Percentiles rank a stretch among this genome's conserved stretches.
These are phyloP conservation scores for Triplophysa rosa DNA, from an alignment of 2,113 vertebrate genomes.

Conservation along the genomic window DNA sequence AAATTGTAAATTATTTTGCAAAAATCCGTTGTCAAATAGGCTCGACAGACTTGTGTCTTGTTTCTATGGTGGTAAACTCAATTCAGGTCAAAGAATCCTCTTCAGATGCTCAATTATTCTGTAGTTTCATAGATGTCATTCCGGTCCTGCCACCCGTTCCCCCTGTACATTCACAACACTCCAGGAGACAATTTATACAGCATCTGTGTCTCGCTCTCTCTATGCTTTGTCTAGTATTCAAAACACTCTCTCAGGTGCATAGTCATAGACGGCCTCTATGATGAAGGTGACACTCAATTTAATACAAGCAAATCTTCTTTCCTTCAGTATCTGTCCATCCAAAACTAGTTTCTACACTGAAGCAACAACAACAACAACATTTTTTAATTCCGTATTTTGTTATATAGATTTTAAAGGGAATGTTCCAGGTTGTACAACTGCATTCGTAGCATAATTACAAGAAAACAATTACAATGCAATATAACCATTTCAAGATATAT, in stretches of 20 bases:
- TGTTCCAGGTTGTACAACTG: too few relatives aligned
- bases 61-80: not conserved
- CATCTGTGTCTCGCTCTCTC: not conserved
- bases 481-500: too few relatives aligned
- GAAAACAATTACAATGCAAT: too few relatives aligned
- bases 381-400: too few relatives aligned
- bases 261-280: constrained; percentile 35
- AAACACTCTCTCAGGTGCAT: constrained; percentile 23
- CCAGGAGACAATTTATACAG: constrained; percentile 14
- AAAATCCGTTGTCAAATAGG: not conserved
- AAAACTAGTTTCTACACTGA: constrained; percentile 12
- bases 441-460: too few relatives aligned
- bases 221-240: constrained; percentile 32
- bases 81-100: constrained; percentile 11
- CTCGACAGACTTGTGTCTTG: not conserved
- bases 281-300: constrained; percentile 55
- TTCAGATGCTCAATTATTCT: constrained; percentile 11
- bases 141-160: not conserved
- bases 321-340: not conserved
- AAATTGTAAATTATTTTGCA: not conserved
- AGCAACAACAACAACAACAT: too few relatives aligned
- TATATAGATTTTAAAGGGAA: too few relatives aligned
- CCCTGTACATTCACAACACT: constrained; percentile 16
- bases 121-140: not conserved
- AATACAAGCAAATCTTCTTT: constrained; percentile 5